Evolutionary conservation across 2,888 invertebrate genomes (phyloP).

Genomic region (Lingula anatina): DNA sequence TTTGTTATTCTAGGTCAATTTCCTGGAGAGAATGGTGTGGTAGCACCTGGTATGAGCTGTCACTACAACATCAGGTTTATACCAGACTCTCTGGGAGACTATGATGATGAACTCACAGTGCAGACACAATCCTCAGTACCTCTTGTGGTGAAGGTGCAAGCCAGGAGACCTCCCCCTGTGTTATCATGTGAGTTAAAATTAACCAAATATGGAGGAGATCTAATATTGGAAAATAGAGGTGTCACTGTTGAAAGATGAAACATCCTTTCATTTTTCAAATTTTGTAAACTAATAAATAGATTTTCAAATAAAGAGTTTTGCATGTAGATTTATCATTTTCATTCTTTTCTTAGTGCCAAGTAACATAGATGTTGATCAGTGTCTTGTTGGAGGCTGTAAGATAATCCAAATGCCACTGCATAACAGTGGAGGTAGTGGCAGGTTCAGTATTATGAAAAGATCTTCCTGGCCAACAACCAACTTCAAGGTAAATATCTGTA

Average conservation of each 20-base stretch:
- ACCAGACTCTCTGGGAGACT: slow-evolving; percentile 49
- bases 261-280: not conserved
- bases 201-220: not conserved
- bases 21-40: slow-evolving; percentile 48
- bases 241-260: no score
- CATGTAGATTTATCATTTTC: not conserved
- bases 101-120: slow-evolving; percentile 42
- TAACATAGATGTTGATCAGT: slow-evolving; percentile 42
- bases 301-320: not conserved
- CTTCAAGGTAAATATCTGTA: slow-evolving; percentile 48
- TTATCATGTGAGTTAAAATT: slow-evolving; percentile 37
- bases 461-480: slow-evolving; percentile 47
- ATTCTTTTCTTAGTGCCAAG: slow-evolving; percentile 42
- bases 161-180: slow-evolving; percentile 40
- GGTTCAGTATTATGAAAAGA: slow-evolving; percentile 45
- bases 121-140: slow-evolving; percentile 41
- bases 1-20: slow-evolving; percentile 53
- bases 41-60: slow-evolving; percentile 51
- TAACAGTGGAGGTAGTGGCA: slow-evolving; percentile 47
- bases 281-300: no score
- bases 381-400: slow-evolving; percentile 46
- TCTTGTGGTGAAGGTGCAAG: slow-evolving; percentile 35
- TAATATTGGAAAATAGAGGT: not conserved
- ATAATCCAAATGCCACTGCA: slow-evolving; percentile 37
- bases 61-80: slow-evolving; percentile 46